phyloP scores from a whole-genome alignment of 2,888 invertebrate genomes.

The Trachelus troglodyta region DNA sequence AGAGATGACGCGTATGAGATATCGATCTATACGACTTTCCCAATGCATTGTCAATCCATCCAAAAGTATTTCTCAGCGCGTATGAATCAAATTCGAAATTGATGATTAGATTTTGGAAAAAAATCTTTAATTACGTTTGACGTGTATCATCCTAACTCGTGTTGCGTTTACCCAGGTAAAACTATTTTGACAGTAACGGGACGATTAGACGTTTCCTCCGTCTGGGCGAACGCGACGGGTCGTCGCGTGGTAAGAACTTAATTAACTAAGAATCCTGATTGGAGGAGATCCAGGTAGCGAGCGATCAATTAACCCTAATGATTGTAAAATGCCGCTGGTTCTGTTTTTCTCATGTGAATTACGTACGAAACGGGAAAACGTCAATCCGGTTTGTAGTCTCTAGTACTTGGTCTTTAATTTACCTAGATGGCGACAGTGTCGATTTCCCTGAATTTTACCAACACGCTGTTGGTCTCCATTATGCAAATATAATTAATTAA shows the following conservation, averaged over 20 bases:
- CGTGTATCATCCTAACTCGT: background rate
- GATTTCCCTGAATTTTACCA: background rate
- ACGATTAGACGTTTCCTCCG: background rate
- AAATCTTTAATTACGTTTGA: background rate
- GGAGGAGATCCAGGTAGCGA: conserved; percentile 18
- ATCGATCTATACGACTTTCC: background rate
- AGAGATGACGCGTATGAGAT: background rate
- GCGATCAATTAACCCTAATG: conserved; percentile 32
- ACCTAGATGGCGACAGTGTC: background rate
- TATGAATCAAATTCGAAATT: background rate
- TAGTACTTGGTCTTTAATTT: background rate
- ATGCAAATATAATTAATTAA: background rate
- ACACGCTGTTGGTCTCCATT: background rate
- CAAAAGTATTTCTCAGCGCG: background rate
- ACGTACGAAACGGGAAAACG: conserved; percentile 5
- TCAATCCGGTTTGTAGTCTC: background rate
- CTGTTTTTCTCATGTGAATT: background rate
- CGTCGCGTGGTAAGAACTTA: background rate
- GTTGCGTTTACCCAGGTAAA: background rate
- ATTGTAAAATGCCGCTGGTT: conserved; percentile 16
- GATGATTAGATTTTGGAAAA: background rate
- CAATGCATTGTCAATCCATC: background rate
- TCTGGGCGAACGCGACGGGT: background rate
- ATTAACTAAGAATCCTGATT: conserved; percentile 28
- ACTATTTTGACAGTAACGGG: background rate